Conservation (phyloP, 2,888 invertebrate species). For the Tanaodytes sp. region DNA sequence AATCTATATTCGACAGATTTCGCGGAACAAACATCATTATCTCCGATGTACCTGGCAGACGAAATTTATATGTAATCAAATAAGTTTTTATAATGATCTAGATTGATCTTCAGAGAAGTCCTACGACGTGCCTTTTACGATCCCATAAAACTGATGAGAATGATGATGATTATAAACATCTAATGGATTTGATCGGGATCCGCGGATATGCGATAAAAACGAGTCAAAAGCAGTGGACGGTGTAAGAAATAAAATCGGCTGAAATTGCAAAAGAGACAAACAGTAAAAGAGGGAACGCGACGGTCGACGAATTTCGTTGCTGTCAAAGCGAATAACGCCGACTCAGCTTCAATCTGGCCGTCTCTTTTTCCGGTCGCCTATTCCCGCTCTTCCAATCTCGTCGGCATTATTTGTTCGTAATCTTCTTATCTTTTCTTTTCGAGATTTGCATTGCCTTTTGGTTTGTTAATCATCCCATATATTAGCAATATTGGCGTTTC, state of each 20-base stretch:
- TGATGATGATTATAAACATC: conserved; percentile 47
- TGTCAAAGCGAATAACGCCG: conserved; percentile 49
- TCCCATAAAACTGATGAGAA: conserved; percentile 37
- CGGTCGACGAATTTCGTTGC: conserved; percentile 36
- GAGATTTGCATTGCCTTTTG: conserved; percentile 14
- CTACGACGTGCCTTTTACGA: conserved; percentile 26
- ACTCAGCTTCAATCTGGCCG: conserved; percentile 46
- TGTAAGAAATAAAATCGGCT: conserved; percentile 45
- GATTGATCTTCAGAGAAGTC: conserved; percentile 25
- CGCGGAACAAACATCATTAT: conserved; percentile 3
- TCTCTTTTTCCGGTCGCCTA: conserved; percentile 33
- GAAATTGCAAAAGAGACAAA: conserved; percentile 47
- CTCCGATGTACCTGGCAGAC: neutral
- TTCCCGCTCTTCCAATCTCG: conserved; percentile 36
- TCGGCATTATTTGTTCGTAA: conserved; percentile 46
- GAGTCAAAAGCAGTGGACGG: conserved; percentile 24
- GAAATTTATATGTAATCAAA: conserved; percentile 21
- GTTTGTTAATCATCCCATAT: conserved; percentile 40
- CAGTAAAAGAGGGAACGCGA: conserved; percentile 11
- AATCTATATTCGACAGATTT: too few relatives aligned
- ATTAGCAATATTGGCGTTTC: conserved; percentile 24
- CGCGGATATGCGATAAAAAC: conserved; percentile 27
- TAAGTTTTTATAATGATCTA: conserved; percentile 23
- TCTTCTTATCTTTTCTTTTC: conserved; percentile 43
- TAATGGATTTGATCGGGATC: conserved; percentile 30